Base-by-base conservation (phyloP, 2,888 invertebrate genomes). In the Corythucha ciliata region DNA sequence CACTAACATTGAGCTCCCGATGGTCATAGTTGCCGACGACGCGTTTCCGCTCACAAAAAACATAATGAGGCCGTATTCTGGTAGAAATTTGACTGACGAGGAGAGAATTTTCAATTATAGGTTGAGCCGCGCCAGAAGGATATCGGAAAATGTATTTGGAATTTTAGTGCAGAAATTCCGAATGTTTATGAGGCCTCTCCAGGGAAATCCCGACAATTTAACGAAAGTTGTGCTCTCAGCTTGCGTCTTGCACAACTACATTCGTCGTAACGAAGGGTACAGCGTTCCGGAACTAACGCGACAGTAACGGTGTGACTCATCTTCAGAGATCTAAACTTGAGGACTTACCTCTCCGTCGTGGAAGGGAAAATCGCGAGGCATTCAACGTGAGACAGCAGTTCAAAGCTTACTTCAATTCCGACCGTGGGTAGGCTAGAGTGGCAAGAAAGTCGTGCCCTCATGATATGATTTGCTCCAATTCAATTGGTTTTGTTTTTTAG, bases 1-100 rank as follows among this genome's bases (percentile, higher is more conserved):
- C 45, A 62, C 57, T 39, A 58, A 55, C 52, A 44, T 36, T 20
- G 7, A 22, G 53, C 25, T 56, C 27, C 63, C 63, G 26, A 50
- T 60, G 56, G 62, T 62, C 50, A 57, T 64, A 48, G 60, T 63
- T 16, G 63, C 57, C 4, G 62, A 63, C 20, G 52, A 52, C 2
- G 52, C 52, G 12, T 52, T 52, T 37, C 46, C 27, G 3, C 26
- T 51, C 2, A 33, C 6, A 26, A 29, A 21, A 1, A 21, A 52
- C 32, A 16, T 52, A 2, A 52, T 52, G 52, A 21, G 46, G 10
- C 52, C 52, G 20, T 52, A 21, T 24, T 26, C 26, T 12, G 22
- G n/a, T 36, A 8, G 16, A 8, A 7, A 36, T n/a, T 8, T n/a
- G n/a, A 29, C 10, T 29, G 10, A 12, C 10, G 36, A 36, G 8